These are phyloP conservation scores for Drosophila ficusphila DNA, from an alignment of 1,140 invertebrate genomes.

Conservation along the genomic window DNA sequence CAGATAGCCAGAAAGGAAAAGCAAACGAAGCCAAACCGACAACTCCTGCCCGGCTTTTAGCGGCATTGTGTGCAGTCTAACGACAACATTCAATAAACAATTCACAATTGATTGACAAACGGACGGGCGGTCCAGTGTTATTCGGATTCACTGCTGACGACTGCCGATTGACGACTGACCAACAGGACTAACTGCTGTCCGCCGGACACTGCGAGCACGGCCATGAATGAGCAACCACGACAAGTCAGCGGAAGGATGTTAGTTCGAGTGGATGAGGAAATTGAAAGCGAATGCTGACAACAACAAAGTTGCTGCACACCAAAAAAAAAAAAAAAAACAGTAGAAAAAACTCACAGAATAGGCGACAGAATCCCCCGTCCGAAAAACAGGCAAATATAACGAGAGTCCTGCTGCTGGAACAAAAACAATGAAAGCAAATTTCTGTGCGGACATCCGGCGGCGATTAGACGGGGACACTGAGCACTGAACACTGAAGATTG, in stretches of 20 bases:
- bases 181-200: slow-evolving; percentile 24
- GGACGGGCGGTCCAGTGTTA: slow-evolving; percentile 56
- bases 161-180: slow-evolving; percentile 51
- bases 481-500: slow-evolving; percentile 30
- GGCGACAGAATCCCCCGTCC: slow-evolving; percentile 24
- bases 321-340: slow-evolving; percentile 28
- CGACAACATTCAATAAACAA: slow-evolving; percentile 83
- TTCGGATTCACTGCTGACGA: slow-evolving; percentile 63
- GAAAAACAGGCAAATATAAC: slow-evolving; percentile 35
- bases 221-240: slow-evolving; percentile 53
- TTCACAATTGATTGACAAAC: slow-evolving; percentile 83
- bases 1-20: slow-evolving; percentile 22
- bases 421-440: slow-evolving; percentile 80
- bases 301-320: slow-evolving; percentile 58
- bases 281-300: slow-evolving; percentile 80
- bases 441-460: slow-evolving; percentile 66
- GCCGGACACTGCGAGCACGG: slow-evolving; percentile 33
- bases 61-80: slow-evolving; percentile 70
- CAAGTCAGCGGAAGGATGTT: slow-evolving; percentile 79
- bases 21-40: slow-evolving; percentile 34
- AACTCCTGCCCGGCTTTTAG: slow-evolving; percentile 36
- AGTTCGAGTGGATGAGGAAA: slow-evolving; percentile 80
- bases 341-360: slow-evolving; percentile 31
- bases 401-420: slow-evolving; percentile 33
- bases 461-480: slow-evolving; percentile 58